Base-by-base conservation (phyloP, 2,113 vertebrate species). In the Archocentrus centrarchus region DNA sequence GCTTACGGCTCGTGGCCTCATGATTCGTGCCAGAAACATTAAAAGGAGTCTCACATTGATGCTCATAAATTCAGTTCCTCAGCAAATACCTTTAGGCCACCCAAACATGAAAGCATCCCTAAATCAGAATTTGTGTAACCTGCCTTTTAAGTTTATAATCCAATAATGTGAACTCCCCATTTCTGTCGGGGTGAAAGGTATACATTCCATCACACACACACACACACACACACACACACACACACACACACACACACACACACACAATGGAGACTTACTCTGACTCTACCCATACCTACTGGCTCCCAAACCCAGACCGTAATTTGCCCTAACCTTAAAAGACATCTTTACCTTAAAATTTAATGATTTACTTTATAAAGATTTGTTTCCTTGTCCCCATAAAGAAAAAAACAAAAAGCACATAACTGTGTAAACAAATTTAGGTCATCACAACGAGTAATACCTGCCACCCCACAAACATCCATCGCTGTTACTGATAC, bases 91-190 rank as follows among this genome's bases (percentile, higher is more conserved):
- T 86, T 77, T n/a, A 79, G 68, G 66, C 47, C 55, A 53, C 22
- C 7, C 18, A 75, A 82, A 50, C 77, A 81, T 83, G 35, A 77
- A 86, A 64, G 57, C 32, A 35, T 13, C 66, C 14, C 39, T 53
- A 59, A 85, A 75, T 86, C 9, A 32, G 11, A 57, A 61, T 86
- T 83, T 68, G 85, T 57, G 11, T 30, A 62, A 60, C 59, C 32
- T 59, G 41, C 30, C 32, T 80, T 77, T 85, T 81, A 81, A 60
- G 15, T 57, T 62, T 18, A 53, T 75, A 76, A 66, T 82, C 39
- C 37, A 44, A 62, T 32, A 35, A 81, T 55, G n/a, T 24, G 22
- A 18, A 50, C 20, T 62, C 8, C 20, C 9, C 6, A 3, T 60
- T 79, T 79, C 70, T 77, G 11, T 79, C 35, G 27, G 60, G 60